Evolutionary conservation across 2,888 invertebrate genomes (phyloP).

Genomic region (Caradrina clavipalpis): DNA sequence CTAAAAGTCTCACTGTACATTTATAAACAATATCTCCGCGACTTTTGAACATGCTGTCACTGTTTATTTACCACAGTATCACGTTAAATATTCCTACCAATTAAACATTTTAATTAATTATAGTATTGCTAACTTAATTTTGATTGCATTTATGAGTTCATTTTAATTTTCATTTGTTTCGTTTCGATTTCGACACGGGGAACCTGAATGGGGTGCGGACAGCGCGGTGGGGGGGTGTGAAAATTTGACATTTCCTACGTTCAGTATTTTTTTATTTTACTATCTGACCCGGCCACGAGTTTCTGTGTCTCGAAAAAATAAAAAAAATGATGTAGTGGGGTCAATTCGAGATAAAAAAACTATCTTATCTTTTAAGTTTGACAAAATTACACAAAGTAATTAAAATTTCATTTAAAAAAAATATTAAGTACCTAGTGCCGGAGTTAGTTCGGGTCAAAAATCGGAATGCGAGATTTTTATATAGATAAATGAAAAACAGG

Average conservation of each 20-base stretch:
- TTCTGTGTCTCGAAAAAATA: no score
- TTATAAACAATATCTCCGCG: slow-evolving; percentile 96
- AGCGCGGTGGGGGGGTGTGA: slow-evolving; percentile 62
- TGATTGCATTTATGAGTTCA: slow-evolving; percentile 62
- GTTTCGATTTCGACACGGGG: slow-evolving; percentile 67
- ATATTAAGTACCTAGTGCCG: no score
- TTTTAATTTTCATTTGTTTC: slow-evolving; percentile 73
- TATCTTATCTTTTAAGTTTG: no score
- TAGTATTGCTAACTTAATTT: slow-evolving; percentile 57
- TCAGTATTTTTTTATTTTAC: slow-evolving; percentile 22
- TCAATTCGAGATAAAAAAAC: no score
- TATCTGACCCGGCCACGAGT: no score
- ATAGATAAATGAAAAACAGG: no score
- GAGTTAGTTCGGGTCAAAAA: no score
- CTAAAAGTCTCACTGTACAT: slow-evolving; percentile 96
- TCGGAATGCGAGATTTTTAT: no score
- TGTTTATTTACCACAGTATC: slow-evolving; percentile 44
- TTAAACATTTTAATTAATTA: slow-evolving; percentile 64
- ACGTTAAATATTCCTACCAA: slow-evolving; percentile 52
- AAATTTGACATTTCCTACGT: slow-evolving; percentile 59
- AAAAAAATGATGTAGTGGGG: no score
- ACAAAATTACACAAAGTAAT: no score
- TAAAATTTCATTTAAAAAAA: no score
- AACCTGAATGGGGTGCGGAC: slow-evolving; percentile 61
- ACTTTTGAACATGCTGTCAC: slow-evolving; percentile 90